These are phyloP conservation scores for Misgurnus mizolepis DNA, from an alignment of 2,113 vertebrate genomes.

Conservation along the genomic window DNA sequence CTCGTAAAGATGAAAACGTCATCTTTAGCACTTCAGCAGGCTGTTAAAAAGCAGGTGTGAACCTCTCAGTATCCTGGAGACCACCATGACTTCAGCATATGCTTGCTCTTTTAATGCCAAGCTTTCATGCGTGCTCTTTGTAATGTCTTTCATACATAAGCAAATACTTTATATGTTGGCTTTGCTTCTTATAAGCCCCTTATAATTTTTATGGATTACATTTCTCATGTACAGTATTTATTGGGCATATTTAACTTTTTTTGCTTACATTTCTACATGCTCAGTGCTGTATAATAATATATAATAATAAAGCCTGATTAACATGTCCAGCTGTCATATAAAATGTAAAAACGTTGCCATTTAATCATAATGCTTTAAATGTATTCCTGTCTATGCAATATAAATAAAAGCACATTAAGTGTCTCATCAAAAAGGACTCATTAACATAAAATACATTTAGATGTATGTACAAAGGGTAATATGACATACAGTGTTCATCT, in stretches of 20 bases:
- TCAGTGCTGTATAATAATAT: not conserved
- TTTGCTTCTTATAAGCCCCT: slow-evolving; percentile 5
- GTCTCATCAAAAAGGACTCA: no score
- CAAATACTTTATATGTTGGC: slow-evolving; percentile 33
- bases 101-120: slow-evolving; percentile 39
- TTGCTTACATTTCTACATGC: not conserved
- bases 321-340: not conserved
- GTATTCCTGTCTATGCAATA: not conserved
- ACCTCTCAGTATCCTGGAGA: slow-evolving; percentile 50
- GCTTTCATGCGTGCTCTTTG: slow-evolving; percentile 26
- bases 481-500: no score
- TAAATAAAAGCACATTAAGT: no score
- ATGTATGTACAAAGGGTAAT: no score
- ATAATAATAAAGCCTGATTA: not conserved
- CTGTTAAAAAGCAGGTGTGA: slow-evolving; percentile 59
- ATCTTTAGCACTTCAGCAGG: slow-evolving; percentile 57
- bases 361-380: not conserved
- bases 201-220: slow-evolving; percentile 39
- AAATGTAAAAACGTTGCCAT: not conserved
- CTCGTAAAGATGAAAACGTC: slow-evolving; percentile 47
- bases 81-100: slow-evolving; percentile 55
- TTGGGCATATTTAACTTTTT: slow-evolving; percentile 26
- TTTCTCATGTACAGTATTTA: slow-evolving; percentile 27
- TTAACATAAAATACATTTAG: no score
- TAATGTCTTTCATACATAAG: slow-evolving; percentile 42